Evolutionary conservation across 2,797 vertebrate species (phyloP), one percentile per base, ranked within the genome.

Genomic region (Tragelaphus oryx): DNA sequence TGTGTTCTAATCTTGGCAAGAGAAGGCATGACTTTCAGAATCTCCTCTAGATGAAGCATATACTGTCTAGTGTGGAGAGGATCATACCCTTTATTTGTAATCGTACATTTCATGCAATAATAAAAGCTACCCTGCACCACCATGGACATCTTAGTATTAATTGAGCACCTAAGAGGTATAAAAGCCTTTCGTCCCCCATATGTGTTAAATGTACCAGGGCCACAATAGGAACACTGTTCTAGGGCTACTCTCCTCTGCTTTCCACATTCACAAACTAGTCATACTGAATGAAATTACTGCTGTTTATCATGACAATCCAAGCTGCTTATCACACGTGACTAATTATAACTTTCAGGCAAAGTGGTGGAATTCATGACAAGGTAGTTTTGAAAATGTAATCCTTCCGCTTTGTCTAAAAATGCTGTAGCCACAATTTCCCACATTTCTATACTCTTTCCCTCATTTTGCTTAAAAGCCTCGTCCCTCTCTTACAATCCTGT

Each of bases 391-490:
- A 71, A 93, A 75, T 16, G 26, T 24, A 24, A 55, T 6, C n/a
- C 59, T 74, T 28, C 14, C 9, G 0, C 10, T 46, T 85, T 81
- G 33, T 62, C 48, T 87, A 28, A 93, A 96, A 88, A 37, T 5
- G 78, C 85, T 17, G 65, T 13, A 50, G 89, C 60, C 59, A 87
- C 33, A 48, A 50, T 62, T 22, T 26, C 22, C 74, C 20, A n/a
- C 62, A 71, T 89, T 88, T 95, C 59, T 62, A 71, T 71, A 30
- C 33, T 89, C 89, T 68, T 89, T 33, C 52, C 78, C 8, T 74
- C 59, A 37, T 48, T 33, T 75, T 92, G 91, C 79, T 85, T 96
- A 59, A 97, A 92, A 86, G 86, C 71, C 3, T 37, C 30, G 26
- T 88, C 87, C 93, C 28, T 92, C 26, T 60, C 55, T 90, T 50